Conservation (phyloP, 2,888 invertebrate species). For the Iphiclides podalirius region DNA sequence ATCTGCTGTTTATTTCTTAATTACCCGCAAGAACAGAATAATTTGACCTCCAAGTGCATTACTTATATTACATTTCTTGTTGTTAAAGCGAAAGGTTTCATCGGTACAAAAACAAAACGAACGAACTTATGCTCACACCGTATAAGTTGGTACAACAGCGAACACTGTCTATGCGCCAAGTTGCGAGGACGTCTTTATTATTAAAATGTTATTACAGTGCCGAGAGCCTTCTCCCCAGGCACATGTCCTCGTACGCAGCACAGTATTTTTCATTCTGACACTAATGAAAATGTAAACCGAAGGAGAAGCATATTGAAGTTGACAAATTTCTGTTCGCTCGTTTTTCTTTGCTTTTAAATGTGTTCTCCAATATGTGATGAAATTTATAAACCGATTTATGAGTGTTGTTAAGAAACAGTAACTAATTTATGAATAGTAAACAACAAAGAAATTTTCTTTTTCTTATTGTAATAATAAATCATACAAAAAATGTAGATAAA, state of each 20-base stretch:
- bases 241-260: conserved; percentile 36
- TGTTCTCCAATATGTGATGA: background rate
- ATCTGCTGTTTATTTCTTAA: no score
- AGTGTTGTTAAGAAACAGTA: no score
- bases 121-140: no score
- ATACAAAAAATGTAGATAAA: no score
- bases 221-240: conserved; percentile 39
- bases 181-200: conserved; percentile 54
- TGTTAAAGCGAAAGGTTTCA: no score
- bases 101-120: no score
- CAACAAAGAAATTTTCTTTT: no score
- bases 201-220: conserved; percentile 66
- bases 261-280: conserved; percentile 20
- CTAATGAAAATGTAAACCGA: background rate
- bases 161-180: conserved; percentile 37
- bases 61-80: no score
- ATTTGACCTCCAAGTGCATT: no score
- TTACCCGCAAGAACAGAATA: no score
- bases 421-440: no score
- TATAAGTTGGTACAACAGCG: conserved; percentile 30
- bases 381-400: background rate
- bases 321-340: background rate
- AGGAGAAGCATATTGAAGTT: background rate
- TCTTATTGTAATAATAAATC: no score
- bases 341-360: background rate